phyloP scores from a whole-genome alignment of 1,140 invertebrate genomes.

The Latrodectus geometricus region DNA sequence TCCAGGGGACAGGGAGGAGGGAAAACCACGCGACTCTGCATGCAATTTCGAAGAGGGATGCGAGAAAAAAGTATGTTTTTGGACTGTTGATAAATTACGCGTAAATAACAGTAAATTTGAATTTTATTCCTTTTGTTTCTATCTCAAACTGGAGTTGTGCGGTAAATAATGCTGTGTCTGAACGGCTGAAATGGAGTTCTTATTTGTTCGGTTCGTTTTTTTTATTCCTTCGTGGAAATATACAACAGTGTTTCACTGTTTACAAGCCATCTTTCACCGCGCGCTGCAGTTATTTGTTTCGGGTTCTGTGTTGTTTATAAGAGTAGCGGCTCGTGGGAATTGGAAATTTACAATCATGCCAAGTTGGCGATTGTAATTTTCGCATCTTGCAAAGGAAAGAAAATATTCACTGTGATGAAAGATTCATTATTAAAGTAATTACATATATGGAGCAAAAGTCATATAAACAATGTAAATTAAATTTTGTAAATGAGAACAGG shows the following conservation, averaged over 20 bases:
- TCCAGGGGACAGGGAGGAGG: neutral
- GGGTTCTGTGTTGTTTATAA: neutral
- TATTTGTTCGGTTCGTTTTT: neutral
- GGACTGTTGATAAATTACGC: slow-evolving; percentile 24
- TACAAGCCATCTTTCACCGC: neutral
- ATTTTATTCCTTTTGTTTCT: neutral
- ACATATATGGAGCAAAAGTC: neutral
- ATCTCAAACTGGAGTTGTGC: neutral
- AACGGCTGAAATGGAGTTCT: neutral
- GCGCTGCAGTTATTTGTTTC: neutral
- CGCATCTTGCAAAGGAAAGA: neutral
- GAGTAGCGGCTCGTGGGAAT: neutral
- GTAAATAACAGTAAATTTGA: slow-evolving; percentile 26
- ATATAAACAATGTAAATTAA: no score
- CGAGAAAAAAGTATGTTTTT: neutral
- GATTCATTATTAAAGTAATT: neutral
- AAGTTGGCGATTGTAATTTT: neutral
- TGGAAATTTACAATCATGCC: neutral
- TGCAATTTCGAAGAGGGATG: neutral
- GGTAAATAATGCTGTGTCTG: neutral
- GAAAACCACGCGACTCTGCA: neutral
- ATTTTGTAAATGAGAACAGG: no score
- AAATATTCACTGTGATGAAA: neutral
- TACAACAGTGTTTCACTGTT: neutral
- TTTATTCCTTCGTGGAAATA: neutral